Evolutionary conservation across 1,140 invertebrate genomes (phyloP), one percentile per base, ranked within the genome.

Genomic region (Drosophila albomicans): DNA sequence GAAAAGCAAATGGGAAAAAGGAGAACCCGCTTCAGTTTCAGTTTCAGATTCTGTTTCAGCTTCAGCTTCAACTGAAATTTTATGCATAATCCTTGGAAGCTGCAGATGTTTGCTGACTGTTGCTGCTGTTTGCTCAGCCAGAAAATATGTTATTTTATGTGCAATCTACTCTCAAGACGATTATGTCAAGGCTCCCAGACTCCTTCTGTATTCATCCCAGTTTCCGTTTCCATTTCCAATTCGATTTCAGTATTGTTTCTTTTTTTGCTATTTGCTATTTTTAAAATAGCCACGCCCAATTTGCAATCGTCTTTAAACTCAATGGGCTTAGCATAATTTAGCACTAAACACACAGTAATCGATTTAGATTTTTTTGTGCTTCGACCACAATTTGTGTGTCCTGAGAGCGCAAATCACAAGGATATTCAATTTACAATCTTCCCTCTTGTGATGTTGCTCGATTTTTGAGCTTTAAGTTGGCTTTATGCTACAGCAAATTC

Each of bases 141-240:
- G 68, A 75, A 86, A 82, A 86, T 76, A 78, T 86, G 75, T 85
- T 87, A 75, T 78, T 78, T 86, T 78, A 78, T 81, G 81, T 75
- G 69, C 64, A 82, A 79, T 66, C 48, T 69, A 64, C 69, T 70
- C 75, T 65, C 62, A 65, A 56, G 73, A 67, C 74, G 79, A 84
- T 78, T 80, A 73, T 58, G 59, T 70, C 58, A 58, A 48, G 28
- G 25, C 5, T 61, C 30, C n/a, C 35, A 7, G 30, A 32, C 30
- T 32, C 5, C 30, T 32, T 32, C 30, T 32, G 30, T 16, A 1
- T 13, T 45, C 32, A 25, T 20, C 11, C 32, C 16, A 49, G 25
- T 25, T 25, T 41, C 8, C 1, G 32, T 16, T 43, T 30, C 25
- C 10, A 7, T 15, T 57, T 57, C 8, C 6, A 13, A 7, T 57